A percentile compares a stretch with the other conserved stretches of the same genome.
phyloP scores from a whole-genome alignment of 1,140 invertebrate species.

The Ruditapes philippinarum region DNA sequence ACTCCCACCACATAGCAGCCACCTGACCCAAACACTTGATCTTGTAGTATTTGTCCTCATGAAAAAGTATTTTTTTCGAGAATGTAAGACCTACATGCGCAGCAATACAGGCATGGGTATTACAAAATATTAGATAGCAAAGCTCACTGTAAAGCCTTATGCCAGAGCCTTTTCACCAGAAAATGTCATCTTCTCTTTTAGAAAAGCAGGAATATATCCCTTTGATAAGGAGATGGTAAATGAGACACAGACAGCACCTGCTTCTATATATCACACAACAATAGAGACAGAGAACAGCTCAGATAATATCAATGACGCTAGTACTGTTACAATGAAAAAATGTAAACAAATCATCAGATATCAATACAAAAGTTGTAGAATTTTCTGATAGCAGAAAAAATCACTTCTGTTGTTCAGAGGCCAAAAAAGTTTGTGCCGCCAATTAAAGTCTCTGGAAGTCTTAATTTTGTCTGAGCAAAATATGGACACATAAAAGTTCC shows the following conservation, averaged over 20 bases:
- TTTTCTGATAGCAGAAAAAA: not conserved
- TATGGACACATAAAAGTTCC: not conserved
- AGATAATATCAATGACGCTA: not conserved
- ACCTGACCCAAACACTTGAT: not conserved
- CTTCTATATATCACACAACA: not conserved
- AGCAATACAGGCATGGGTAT: not conserved
- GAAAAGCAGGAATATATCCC: constrained; percentile 41
- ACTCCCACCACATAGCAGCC: not conserved
- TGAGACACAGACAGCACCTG: constrained; percentile 40
- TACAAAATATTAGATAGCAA: constrained; percentile 27
- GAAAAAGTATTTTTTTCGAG: too few species aligned
- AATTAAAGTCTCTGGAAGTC: not conserved
- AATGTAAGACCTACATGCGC: constrained; percentile 22
- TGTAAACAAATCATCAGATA: not conserved
- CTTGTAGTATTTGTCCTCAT: not conserved
- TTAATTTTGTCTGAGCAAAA: not conserved
- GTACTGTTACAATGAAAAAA: not conserved
- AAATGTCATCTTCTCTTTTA: constrained; percentile 14
- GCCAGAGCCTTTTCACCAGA: not conserved
- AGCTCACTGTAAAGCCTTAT: constrained; percentile 22
- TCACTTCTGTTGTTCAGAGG: not conserved
- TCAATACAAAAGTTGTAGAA: not conserved
- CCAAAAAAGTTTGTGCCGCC: constrained; percentile 40
- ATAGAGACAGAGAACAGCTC: not conserved
- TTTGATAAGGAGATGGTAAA: not conserved